phyloP scores from a whole-genome alignment of 2,888 invertebrate genomes.

The Caenorhabditis sp. region DNA sequence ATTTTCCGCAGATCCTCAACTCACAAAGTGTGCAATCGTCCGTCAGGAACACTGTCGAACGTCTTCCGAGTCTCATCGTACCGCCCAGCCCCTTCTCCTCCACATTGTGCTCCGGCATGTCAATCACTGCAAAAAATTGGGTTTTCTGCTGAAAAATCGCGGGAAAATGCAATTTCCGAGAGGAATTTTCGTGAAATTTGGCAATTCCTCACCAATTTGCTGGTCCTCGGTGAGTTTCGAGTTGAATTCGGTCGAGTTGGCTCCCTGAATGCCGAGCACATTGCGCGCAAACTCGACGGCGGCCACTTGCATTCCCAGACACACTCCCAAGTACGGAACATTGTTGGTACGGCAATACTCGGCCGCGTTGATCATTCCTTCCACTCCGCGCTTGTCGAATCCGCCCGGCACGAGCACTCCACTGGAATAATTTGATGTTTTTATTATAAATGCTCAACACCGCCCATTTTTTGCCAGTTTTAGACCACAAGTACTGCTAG shows the following conservation, averaged over 20 bases:
- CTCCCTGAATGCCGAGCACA: slow-evolving; percentile 86
- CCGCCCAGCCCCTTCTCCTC: slow-evolving; percentile 89
- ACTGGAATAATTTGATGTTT: slow-evolving; percentile 83
- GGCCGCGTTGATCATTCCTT: slow-evolving; percentile 94
- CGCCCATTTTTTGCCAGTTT: too few relatives aligned
- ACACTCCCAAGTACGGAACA: slow-evolving; percentile 91
- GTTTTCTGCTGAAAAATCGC: too few relatives aligned
- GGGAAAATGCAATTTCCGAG: too few relatives aligned
- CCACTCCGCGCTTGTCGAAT: slow-evolving; percentile 94
- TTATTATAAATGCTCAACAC: too few relatives aligned
- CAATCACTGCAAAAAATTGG: slow-evolving; percentile 81
- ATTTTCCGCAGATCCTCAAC: slow-evolving; percentile 26
- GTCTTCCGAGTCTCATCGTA: slow-evolving; percentile 96
- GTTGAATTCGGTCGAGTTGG: slow-evolving; percentile 90
- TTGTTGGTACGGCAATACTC: slow-evolving; percentile 92
- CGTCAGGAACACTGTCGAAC: slow-evolving; percentile 87
- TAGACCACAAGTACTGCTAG: too few relatives aligned
- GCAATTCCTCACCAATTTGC: slow-evolving; percentile 63
- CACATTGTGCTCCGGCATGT: slow-evolving; percentile 98
- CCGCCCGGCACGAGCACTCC: slow-evolving; percentile 97
- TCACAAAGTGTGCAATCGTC: slow-evolving; percentile 80
- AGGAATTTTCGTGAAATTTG: too few relatives aligned
- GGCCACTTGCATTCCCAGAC: slow-evolving; percentile 96
- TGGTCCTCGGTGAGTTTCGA: slow-evolving; percentile 79
- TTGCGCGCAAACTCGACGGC: slow-evolving; percentile 95